Evolutionary conservation across 2,888 invertebrate genomes (phyloP), one percentile per base, ranked within the genome.

Genomic region (Mactromeris polynyma): DNA sequence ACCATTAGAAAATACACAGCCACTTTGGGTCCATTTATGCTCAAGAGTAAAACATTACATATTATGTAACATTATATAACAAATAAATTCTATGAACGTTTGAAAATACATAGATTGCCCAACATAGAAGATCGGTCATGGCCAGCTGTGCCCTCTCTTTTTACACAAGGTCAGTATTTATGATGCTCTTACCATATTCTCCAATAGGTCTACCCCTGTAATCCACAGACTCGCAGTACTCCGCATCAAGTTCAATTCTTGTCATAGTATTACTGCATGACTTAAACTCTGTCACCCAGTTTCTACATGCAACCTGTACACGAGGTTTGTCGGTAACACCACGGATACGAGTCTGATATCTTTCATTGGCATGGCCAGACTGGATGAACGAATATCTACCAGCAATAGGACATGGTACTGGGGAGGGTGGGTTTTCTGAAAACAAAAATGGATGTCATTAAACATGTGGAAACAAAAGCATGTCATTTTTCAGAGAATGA

Each of bases 311-410:
- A 88, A 98, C 98, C 96, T 98, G 98, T 4, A 99, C 99, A 90
- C 99, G 98, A 21, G 99, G 99, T 95, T 98, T 98, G 87, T 98
- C 97, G 0, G 99, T 99, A 0, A 99, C 99, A 89, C 99, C 99
- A 81, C 99, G 97, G 95, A 99, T 99, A 96, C 99, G 98, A 0
- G 99, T 99, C 97, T 98, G 98, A 95, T 99, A 99, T 51, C 95
- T 92, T 89, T 96, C 96, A 0, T 85, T 31, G 51, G 94, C 92
- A 9, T 94, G 94, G 0, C 89, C 93, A 96, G 99, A 90, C 97
- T 99, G 99, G 0, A 98, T 98, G 96, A 99, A 99, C 96, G 98
- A 98, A 96, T 99, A 99, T 97, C 99, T 99, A 1, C 99, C 99
- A 73, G 99, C 99, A 0, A 99, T 98, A 0, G 99, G 99, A 96